These are phyloP conservation scores for Forficula auricularia DNA, from an alignment of 1,140 invertebrate species.

Conservation along the genomic window DNA sequence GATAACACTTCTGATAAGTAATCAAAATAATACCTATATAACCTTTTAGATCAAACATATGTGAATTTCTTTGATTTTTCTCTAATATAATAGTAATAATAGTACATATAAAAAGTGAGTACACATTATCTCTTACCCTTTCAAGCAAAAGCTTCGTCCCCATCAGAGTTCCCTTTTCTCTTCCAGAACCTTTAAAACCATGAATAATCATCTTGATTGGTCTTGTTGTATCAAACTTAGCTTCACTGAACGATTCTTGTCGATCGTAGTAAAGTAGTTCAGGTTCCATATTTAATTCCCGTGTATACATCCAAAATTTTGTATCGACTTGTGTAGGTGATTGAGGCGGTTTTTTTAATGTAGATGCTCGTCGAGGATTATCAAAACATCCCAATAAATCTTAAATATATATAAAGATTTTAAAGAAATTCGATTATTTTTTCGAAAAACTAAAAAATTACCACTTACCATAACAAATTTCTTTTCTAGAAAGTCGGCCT, in stretches of 20 bases:
- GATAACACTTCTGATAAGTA: too few species aligned
- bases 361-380: conserved; percentile 20
- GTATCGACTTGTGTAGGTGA: conserved; percentile 29
- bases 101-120: too few species aligned
- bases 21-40: too few species aligned
- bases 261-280: conserved; percentile 1
- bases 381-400: conserved; percentile 30
- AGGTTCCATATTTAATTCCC: conserved; percentile 8
- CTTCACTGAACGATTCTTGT: conserved; percentile 20
- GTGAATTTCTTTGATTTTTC: too few species aligned
- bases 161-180: conserved; percentile 21
- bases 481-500: too few species aligned
- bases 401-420: conserved; percentile 11
- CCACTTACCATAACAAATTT: too few species aligned
- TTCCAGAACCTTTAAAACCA: conserved; percentile 34
- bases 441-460: too few species aligned
- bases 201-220: conserved; percentile 33
- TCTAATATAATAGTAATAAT: too few species aligned
- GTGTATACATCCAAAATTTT: conserved; percentile 27
- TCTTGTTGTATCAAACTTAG: conserved; percentile 24
- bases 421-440: too few species aligned
- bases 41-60: too few species aligned
- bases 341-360: conserved; percentile 29
- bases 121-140: conserved; percentile 22
- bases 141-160: conserved; percentile 24